Evolutionary conservation across 30 jellyfish, hydroid and myxozoan genomes (phyloP), one percentile per base, ranked within the genome.

Genomic region (Cassiopea andromeda): DNA sequence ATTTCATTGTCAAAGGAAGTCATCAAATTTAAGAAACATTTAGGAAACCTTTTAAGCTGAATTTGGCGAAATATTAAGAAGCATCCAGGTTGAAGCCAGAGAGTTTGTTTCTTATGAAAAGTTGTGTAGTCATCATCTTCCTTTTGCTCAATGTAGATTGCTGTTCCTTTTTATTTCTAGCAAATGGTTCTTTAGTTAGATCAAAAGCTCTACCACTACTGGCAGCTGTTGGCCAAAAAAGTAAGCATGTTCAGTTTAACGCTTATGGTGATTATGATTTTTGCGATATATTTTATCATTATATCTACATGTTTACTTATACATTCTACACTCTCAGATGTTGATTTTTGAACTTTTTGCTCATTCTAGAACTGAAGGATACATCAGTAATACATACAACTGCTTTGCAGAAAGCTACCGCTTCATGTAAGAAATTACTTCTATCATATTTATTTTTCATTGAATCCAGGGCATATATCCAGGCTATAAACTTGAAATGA

Each of bases 331-430:
- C 38, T 27, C 38, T 27, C 38, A 27, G 38, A 27, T 27, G 0
- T 27, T 27, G 38, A 27, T 27, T 27, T 27, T 27, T 27, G 38
- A 27, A 27, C 38, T 27, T 27, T 27, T 27, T 27, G 38, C 38
- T 27, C 8, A 1, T 75, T 49, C 2, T 46, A 83, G 91, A 70
- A 60, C 45, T 70, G 60, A 69, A 70, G 16, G 91, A 83, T n/a
- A 43, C 91, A 46, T 83, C 91, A 69, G 91, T 83, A 7, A 83
- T 83, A 48, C 91, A 83, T 61, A 83, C 91, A 69, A 83, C 76
- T 70, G 91, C 91, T 12, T 69, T 43, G 49, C 84, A 83, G 75
- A 49, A 60, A 46, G 80, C 78, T 16, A 8, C 69, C 50, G 75
- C 91, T 2, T 68, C 78, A 48, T 83, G 91, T 83, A 48, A 83